Percentiles rank a stretch among this genome's conserved stretches.
Conservation (phyloP, 2,888 invertebrate species). For the Cataglyphis rosenhaueri region DNA sequence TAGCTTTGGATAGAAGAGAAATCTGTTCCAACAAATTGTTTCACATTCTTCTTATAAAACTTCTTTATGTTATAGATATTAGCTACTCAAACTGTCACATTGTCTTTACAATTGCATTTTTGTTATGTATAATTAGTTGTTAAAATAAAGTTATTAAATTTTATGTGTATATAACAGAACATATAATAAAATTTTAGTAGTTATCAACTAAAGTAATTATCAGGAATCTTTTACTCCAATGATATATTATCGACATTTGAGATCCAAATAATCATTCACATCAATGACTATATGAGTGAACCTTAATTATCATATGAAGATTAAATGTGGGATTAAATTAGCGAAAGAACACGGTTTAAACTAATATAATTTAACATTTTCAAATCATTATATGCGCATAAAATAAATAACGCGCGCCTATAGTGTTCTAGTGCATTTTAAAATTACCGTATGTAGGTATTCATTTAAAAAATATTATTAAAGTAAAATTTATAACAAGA, state of each 20-base stretch:
- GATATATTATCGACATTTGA: conserved; percentile 28
- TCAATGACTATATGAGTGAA: background rate
- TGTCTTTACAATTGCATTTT: background rate
- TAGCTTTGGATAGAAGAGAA: background rate
- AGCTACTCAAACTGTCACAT: background rate
- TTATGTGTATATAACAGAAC: background rate
- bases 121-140: background rate
- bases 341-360: too few species aligned
- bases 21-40: background rate
- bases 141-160: background rate
- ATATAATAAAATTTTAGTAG: background rate
- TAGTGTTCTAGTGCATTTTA: background rate
- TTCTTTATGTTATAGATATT: background rate
- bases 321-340: background rate
- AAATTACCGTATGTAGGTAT: background rate
- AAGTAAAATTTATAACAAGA: background rate
- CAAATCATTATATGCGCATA: too few species aligned
- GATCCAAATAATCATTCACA: background rate
- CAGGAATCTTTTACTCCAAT: background rate
- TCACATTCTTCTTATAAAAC: background rate
- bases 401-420: too few species aligned
- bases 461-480: background rate
- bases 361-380: too few species aligned
- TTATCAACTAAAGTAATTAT: background rate
- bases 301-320: background rate